Evolutionary conservation across 2,797 vertebrate genomes (phyloP), one percentile per base, ranked within the genome.

Genomic region (Premnoplex brunnescens): DNA sequence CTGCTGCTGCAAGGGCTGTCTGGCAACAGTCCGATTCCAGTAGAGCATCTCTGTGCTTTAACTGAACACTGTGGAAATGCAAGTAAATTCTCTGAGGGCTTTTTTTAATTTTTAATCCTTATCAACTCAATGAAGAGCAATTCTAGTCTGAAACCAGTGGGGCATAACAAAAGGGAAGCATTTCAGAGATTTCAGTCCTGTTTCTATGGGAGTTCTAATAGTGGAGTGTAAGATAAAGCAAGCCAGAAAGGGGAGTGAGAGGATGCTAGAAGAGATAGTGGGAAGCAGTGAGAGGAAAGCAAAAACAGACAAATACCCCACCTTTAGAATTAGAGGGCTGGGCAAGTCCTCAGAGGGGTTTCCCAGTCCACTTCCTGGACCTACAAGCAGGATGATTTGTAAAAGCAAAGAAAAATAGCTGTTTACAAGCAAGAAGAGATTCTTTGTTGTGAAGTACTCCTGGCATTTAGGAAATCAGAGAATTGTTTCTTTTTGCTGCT

Each of bases 51-150:
- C 80, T 82, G 36, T 43, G 71, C 86, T 69, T 85, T 89, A 86
- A 91, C 41, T 36, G 63, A 93, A 94, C 52, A 22, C 85, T 89
- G 60, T 94, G 91, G 90, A 96, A 96, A 95, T 79, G 67, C 73
- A 68, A 91, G 49, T 62, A 51, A 82, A 76, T 95, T 91, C 88
- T 94, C 88, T 44, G 44, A 96, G 91, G 88, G 58, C 44, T 69
- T 93, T 74, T 91, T 82, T 74, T 14, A 78, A 80, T 90, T 91
- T 95, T 80, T 96, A 92, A 93, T 91, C 94, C 79, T 96, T 97
- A 94, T 95, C 89, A 84, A 82, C 37, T 94, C 92, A 72, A 82
- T 77, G 79, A 92, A 83, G 89, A 96, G 68, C 95, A 91, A 94
- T 94, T 92, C 94, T 89, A 81, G 85, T 85, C 72, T 82, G 84